Base-by-base conservation (phyloP, 1,140 invertebrate genomes). In the Pseudoatta argentina region DNA sequence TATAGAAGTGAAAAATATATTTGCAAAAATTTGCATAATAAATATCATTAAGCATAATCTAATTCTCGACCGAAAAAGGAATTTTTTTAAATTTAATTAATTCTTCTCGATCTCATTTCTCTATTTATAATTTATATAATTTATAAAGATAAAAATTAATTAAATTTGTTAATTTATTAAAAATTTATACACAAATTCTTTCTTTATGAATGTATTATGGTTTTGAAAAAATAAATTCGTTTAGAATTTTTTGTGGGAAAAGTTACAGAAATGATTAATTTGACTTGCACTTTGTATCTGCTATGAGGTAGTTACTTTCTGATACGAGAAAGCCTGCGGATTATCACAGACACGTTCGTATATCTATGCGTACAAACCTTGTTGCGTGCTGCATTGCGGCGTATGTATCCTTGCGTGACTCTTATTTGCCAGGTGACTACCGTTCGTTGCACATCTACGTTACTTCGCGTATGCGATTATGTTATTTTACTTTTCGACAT, bases 351-450 rank as follows among this genome's bases (percentile, higher is more conserved):
- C 44, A 71, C 69, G 57, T 76, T 73, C 63, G 69, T 85, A 83
- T 87, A 89, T 51, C 73, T 61, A 77, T 71, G 85, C 71, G 86
- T 86, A 67, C 83, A 85, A 21, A 87, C 61, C 48, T 51, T 72
- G 63, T 88, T 85, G 87, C 87, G 81, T 89, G 88, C 73, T 91
- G 87, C 89, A 86, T 69, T 90, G 87, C 87, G 87, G 67, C 81
- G 86, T 83, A 71, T 57, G 59, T 85, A 85, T 39, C 51, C 64
- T 92, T 86, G 91, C 91, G 91, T 92, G 91, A 92, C 87, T 89
- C 72, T 86, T 86, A 91, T 91, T 91, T 90, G 85, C 88, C 85
- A 86, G 88, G 69, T 59, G 86, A 87, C 78, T 91, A 63, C 71
- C 78, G 75, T 66, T 78, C 79, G 27, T 73, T 86, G 61, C 76